Evolutionary conservation across 2,888 invertebrate genomes (phyloP), one percentile per base, ranked within the genome.

Genomic region (Phortica okadai): DNA sequence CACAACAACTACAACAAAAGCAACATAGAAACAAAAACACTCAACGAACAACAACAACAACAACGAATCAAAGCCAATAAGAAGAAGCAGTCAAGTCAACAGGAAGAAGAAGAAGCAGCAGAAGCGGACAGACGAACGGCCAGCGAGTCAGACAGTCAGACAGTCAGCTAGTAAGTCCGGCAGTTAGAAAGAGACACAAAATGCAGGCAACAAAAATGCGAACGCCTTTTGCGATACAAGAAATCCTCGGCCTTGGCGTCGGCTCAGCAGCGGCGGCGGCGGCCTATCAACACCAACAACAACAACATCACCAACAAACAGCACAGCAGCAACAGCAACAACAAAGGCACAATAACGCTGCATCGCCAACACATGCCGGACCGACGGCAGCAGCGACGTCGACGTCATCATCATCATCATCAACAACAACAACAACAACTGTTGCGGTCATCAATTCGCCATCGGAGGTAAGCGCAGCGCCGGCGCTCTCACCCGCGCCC

Each of bases 131-230:
- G 42, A 6, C 0, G 21, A 21, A 21, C 21, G 21, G 21, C 21
- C 21, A 21, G 42, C 21, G 2, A 44, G 11, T n/a, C 6, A 7
- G n/a, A 4, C 16, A 44, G 11, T n/a, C 6, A 7, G n/a, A 4
- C 16, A 50, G 69, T 14, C 56, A 54, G 56, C 62, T 69, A 73
- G 78, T 66, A 73, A 75, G 75, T 78, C 74, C 76, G 76, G 84
- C 79, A 82, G 80, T 33, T 33, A 33, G 77, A 41, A 73, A 58
- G 73, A 59, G 58, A 41, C 42, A 69, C 56, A 78, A 80, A 84
- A 91, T 91, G 91, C 91, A 91, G 82, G 91, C 91, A 50, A 91
- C 91, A 74, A 91, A 91, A 90, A 90, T 91, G 91, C 89, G 91
- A 7, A 91, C 91, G 6, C 91, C 91, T 8, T 91, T 91, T 76